A percentile compares a stretch with the other conserved stretches of the same genome.
Evolutionary conservation across 2,888 invertebrate genomes (phyloP).

Genomic region (Lasioglossum pauxillum): DNA sequence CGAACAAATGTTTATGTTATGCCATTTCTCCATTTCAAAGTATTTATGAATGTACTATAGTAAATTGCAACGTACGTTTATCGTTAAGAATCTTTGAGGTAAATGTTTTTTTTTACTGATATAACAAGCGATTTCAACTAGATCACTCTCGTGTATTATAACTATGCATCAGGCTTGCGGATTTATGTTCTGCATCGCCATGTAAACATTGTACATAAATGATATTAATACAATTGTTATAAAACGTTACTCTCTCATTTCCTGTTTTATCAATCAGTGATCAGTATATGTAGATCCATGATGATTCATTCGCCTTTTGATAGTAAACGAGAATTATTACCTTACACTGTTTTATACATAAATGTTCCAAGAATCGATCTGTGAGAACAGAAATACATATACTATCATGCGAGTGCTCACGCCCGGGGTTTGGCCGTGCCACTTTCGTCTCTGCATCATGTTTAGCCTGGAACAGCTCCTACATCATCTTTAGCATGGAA

Average conservation of each 20-base stretch:
- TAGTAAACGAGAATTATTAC: no score
- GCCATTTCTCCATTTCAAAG: conserved; percentile 28
- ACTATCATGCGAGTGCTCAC: no score
- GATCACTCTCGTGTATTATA: conserved; percentile 71
- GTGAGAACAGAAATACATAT: no score
- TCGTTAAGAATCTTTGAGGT: conserved; percentile 24
- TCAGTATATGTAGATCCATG: no score
- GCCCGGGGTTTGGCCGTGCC: no score
- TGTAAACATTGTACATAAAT: conserved; percentile 81
- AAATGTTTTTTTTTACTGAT: conserved; percentile 41
- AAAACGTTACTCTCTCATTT: conserved; percentile 48
- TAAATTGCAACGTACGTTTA: conserved; percentile 38
- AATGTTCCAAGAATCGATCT: no score
- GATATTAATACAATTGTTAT: conserved; percentile 73
- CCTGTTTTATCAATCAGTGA: not conserved
- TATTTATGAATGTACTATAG: conserved; percentile 67
- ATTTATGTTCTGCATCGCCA: conserved; percentile 69
- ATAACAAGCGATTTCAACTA: conserved; percentile 49
- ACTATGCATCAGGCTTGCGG: conserved; percentile 52
- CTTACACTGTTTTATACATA: no score
- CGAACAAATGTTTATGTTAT: conserved; percentile 33
- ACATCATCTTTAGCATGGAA: no score
- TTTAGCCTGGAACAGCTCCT: no score
- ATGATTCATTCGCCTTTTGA: no score
- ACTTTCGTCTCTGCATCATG: no score